Base-by-base conservation (phyloP, 2,797 vertebrate genomes). In the Lateolabrax maculatus region DNA sequence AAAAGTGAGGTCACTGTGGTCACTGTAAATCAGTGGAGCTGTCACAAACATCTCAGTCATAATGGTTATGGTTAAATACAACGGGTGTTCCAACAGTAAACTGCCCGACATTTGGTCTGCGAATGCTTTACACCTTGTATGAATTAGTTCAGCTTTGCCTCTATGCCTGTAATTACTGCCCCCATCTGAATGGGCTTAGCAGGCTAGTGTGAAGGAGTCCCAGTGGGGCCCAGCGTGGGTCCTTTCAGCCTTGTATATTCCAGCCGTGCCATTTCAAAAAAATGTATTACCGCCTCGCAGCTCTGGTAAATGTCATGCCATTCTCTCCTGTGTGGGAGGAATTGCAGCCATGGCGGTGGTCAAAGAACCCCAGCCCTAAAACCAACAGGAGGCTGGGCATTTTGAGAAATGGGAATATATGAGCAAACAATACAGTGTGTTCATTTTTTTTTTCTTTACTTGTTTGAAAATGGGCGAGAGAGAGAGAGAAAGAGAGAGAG, bases 231-330 rank as follows among this genome's bases (percentile, higher is more conserved):
- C 94, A 95, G 94, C 93, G 61, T 93, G 94, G 89, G 92, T 90
- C 91, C 89, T 95, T 95, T 95, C 93, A 94, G 91, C 81, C 83
- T 75, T 90, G 88, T 92, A 90, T 94, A 94, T 93, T 94, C 89
- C 92, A 90, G 89, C 77, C 57, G 82, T 93, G 93, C 94, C 91
- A 92, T 94, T 93, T 93, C 76, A 84, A 87, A 77, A 84, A 90
- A 94, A 91, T 90, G 87, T 93, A 93, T 94, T 93, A 94, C 87
- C 43, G 77, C 88, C 86, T 89, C 87, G 92, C 86, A 92, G 90
- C 90, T 91, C 92, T 94, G 89, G 84, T 94, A 95, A 94, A 94
- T 95, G 94, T 95, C 94, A 95, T 90, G 91, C 87, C 91, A 94
- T 94, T 94, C 93, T 94, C 91, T 87, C 83, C 90, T 84, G 92